Evolutionary conservation across 2,888 invertebrate genomes (phyloP), one percentile per base, ranked within the genome.

Genomic region (Tenthredo scrophulariae): DNA sequence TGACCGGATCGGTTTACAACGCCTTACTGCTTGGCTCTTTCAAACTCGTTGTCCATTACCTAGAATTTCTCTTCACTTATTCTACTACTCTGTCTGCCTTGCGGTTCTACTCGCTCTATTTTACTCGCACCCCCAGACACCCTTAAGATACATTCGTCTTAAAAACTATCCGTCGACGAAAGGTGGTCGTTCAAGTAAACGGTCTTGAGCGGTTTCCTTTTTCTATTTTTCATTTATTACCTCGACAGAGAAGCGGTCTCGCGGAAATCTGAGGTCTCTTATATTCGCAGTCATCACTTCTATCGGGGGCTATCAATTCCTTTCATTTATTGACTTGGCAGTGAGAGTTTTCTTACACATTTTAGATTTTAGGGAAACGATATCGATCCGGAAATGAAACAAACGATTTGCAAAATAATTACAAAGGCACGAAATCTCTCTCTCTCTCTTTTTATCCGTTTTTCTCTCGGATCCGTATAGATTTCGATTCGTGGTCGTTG

Each of bases 1-100:
- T 18, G 50, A 77, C 58, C 40, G 43, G 62, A 62, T 80, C 22
- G 80, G 77, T 54, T 77, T 77, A 77, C 50, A 77, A 54, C 77
- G 54, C 50, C 50, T 33, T 43, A 26, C 74, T 18, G 74, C 26
- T 22, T 22, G 22, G 22, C 26, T 77, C 77, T 54, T 77, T 33
- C 29, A 54, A 77, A 54, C 54, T 77, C 29, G 26, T 22, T 77
- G 77, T 77, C 77, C 50, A 77, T 77, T 77, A 54, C 29, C 18
- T 9, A 54, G 33, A 77, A 77, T 54, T 77, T 50, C 33, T 54
- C 77, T 22, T 40, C 77, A 2, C 29, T 54, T 29, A 29, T 29
- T 54, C 50, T 54, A 33, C 29, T 54, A 33, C n/a, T n/a, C 7
- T 15, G 33, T 77, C 29, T 9, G 46, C 10, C 33, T n/a, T 15